A percentile compares a stretch with the other conserved stretches of the same genome.
Conservation (phyloP, 2,888 invertebrate species). For the Dascillus cervinus region DNA sequence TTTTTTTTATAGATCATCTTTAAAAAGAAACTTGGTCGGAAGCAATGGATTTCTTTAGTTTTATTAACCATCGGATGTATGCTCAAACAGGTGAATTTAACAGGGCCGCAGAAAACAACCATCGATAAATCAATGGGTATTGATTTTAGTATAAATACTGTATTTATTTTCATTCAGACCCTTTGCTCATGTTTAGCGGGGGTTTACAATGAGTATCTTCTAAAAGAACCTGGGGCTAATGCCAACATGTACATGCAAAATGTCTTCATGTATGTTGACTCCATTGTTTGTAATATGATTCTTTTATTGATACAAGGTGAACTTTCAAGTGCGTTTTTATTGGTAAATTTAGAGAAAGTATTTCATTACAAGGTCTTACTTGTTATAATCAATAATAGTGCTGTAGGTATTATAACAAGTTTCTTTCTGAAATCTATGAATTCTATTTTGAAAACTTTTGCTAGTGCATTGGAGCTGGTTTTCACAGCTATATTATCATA, state of each 20-base stretch:
- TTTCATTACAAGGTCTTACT: conserved; percentile 64
- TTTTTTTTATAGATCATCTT: conserved; percentile 67
- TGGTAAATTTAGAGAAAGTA: conserved; percentile 48
- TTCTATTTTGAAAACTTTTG: conserved; percentile 92
- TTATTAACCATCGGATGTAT: conserved; percentile 85
- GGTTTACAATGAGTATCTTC: conserved; percentile 89
- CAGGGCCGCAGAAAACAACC: conserved; percentile 17
- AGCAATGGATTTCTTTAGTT: conserved; percentile 86
- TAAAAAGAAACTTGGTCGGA: conserved; percentile 66
- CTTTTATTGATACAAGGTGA: conserved; percentile 60
- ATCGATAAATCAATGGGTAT: conserved; percentile 32
- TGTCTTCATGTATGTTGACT: conserved; percentile 91
- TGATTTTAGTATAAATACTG: conserved; percentile 51
- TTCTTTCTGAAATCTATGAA: conserved; percentile 89
- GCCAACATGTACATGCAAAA: conserved; percentile 90
- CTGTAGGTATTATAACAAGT: conserved; percentile 88
- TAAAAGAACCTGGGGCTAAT: conserved; percentile 77
- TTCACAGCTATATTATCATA: conserved; percentile 86
- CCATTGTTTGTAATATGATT: conserved; percentile 81
- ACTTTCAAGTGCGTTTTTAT: conserved; percentile 51
- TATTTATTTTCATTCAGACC: conserved; percentile 68
- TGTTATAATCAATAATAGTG: conserved; percentile 82
- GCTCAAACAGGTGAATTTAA: conserved; percentile 70
- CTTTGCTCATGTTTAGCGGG: conserved; percentile 91
- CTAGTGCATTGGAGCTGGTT: conserved; percentile 84